These are phyloP conservation scores for Pantherophis guttatus DNA, from an alignment of 2,113 vertebrate species.

Conservation along the genomic window DNA sequence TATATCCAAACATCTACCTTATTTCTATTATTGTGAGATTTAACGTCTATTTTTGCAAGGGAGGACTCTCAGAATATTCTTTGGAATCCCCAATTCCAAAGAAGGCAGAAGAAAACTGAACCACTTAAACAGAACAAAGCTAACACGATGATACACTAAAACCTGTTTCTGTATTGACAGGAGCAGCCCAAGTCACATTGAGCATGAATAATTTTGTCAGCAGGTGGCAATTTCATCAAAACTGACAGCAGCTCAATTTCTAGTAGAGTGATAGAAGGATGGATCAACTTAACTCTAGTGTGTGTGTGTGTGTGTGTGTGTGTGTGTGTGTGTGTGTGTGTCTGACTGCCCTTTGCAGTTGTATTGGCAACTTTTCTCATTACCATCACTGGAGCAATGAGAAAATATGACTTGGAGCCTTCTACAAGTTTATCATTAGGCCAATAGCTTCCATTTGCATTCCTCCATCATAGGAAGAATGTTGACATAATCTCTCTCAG, in stretches of 20 bases:
- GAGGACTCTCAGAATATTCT: not conserved
- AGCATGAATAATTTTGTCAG: not conserved
- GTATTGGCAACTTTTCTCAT: not conserved
- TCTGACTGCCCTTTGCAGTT: not conserved
- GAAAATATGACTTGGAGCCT: not conserved
- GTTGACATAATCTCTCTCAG: not conserved
- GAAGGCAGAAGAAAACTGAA: not conserved
- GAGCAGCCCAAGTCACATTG: not conserved
- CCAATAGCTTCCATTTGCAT: not conserved
- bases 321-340: not conserved
- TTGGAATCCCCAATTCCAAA: not conserved
- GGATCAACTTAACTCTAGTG: not conserved
- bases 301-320: too few species aligned
- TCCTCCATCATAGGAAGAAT: not conserved
- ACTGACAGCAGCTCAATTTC: constrained; percentile 4
- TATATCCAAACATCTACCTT: not conserved
- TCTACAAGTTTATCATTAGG: not conserved
- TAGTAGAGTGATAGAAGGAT: not conserved
- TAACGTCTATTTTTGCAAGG: not conserved
- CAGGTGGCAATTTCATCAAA: not conserved
- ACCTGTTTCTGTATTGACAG: not conserved
- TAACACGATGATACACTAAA: not conserved
- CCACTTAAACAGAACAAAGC: not conserved
- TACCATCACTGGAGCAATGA: not conserved
- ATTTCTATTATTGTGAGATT: not conserved